Conservation (phyloP, 2,113 vertebrate species). For the Sinocyclocheilus grahami region DNA sequence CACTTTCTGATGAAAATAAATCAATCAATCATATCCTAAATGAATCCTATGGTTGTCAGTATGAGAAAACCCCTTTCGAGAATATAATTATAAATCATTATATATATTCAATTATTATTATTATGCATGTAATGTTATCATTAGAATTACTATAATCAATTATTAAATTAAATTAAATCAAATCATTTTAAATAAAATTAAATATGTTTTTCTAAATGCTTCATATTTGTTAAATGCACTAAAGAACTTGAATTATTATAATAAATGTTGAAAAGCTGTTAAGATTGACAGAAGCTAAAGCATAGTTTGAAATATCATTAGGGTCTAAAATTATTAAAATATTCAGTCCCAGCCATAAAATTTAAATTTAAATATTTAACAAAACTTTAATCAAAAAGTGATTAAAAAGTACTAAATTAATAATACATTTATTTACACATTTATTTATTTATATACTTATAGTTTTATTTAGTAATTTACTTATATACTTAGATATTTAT, state of each 20-base stretch:
- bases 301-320: neutral
- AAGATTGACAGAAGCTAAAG: neutral
- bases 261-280: neutral
- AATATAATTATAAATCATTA: neutral
- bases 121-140: neutral
- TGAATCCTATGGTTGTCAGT: too few relatives aligned
- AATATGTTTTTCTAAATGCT: neutral
- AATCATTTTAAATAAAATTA: too few relatives aligned
- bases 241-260: neutral
- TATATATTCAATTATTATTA: neutral
- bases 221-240: neutral
- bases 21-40: too few relatives aligned
- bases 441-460: too few relatives aligned
- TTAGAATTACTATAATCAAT: neutral
- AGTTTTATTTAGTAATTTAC: too few relatives aligned
- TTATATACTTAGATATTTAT: too few relatives aligned
- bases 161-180: neutral
- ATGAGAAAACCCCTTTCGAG: neutral
- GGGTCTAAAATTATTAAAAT: neutral
- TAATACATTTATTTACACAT: too few relatives aligned
- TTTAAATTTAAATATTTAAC: too few relatives aligned
- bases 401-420: too few relatives aligned
- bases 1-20: neutral
- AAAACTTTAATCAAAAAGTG: too few relatives aligned
- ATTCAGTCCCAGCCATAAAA: too few relatives aligned